A percentile compares a stretch with the other conserved stretches of the same genome.
Evolutionary conservation across 2,888 invertebrate genomes (phyloP).

Genomic region (Arrhopalites spinosus): DNA sequence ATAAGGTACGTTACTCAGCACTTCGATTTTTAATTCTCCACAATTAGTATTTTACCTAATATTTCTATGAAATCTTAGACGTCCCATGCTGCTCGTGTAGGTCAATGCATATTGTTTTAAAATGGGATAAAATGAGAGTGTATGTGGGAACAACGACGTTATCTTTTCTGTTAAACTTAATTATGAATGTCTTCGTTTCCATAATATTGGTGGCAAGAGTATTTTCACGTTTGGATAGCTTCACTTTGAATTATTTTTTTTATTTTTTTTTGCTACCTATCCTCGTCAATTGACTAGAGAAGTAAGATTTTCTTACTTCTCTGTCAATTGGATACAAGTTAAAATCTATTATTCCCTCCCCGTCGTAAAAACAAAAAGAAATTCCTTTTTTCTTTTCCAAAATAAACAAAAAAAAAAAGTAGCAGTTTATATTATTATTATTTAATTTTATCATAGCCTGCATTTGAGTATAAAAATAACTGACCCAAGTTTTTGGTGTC

Average conservation of each 20-base stretch:
- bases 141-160: no score
- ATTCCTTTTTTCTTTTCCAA: neutral
- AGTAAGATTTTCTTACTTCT: no score
- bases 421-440: no score
- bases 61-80: neutral
- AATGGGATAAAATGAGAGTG: no score
- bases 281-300: no score
- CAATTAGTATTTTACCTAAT: neutral
- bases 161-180: no score
- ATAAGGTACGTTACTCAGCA: constrained; percentile 1
- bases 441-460: no score
- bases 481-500: constrained; percentile 36
- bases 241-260: constrained; percentile 22
- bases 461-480: neutral
- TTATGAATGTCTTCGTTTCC: neutral
- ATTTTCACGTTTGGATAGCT: constrained; percentile 29
- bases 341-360: no score
- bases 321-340: no score
- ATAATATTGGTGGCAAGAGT: neutral
- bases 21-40: neutral
- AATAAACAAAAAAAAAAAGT: neutral
- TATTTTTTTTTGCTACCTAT: no score
- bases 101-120: no score
- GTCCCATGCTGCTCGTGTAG: neutral
- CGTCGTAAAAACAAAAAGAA: neutral